Percentiles rank a stretch among this genome's conserved stretches.
phyloP scores from a whole-genome alignment of 2,888 invertebrate species.

The Ormyrus nitidulus region DNA sequence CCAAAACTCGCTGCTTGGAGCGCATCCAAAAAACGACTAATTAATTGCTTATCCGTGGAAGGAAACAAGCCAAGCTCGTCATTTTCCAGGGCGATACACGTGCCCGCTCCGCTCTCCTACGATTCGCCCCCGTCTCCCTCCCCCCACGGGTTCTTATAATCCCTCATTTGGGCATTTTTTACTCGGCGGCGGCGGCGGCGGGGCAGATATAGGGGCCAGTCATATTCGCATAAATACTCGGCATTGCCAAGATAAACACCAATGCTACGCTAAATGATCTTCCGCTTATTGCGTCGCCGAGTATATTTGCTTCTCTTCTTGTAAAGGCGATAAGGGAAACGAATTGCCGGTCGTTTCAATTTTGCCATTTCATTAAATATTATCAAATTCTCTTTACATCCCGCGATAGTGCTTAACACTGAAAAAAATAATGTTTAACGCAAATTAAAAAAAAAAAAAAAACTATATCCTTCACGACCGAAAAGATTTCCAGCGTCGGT shows the following conservation, averaged over 20 bases:
- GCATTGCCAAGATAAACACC: slow-evolving; percentile 35
- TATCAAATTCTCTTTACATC: too few relatives aligned
- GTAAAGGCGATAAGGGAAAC: neutral
- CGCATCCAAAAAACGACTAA: slow-evolving; percentile 54
- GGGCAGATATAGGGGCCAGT: slow-evolving; percentile 20
- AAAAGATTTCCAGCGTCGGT: too few relatives aligned
- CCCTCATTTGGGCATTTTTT: slow-evolving; percentile 40
- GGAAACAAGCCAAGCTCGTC: slow-evolving; percentile 57
- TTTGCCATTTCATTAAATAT: neutral
- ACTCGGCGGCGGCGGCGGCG: neutral
- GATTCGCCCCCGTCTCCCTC: neutral
- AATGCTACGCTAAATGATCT: slow-evolving; percentile 25
- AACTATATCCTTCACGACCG: too few relatives aligned
- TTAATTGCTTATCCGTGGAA: slow-evolving; percentile 57
- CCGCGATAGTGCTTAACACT: too few relatives aligned
- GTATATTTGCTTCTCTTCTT: neutral
- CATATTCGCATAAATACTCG: slow-evolving; percentile 34
- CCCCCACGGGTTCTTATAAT: slow-evolving; percentile 22
- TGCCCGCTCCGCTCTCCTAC: neutral
- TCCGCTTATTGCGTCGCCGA: neutral
- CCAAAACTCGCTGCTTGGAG: slow-evolving; percentile 57
- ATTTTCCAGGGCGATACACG: slow-evolving; percentile 50
- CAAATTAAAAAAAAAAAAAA: too few relatives aligned
- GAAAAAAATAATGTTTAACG: too few relatives aligned
- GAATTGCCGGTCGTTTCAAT: neutral